phyloP scores from a whole-genome alignment of 2,888 invertebrate species.

The Drosophila lacicola region DNA sequence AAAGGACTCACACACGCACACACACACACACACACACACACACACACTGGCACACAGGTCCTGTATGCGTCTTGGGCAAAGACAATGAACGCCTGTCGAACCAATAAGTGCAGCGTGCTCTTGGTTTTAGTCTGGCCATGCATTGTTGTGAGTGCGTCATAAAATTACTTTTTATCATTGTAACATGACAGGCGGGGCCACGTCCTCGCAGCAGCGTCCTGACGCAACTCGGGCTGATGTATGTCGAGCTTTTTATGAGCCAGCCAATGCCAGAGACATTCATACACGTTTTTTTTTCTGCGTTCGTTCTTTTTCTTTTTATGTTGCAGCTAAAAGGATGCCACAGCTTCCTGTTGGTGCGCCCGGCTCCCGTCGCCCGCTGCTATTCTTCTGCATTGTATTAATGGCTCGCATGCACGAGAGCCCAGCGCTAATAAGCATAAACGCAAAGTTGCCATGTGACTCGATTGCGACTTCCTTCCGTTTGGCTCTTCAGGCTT shows the following conservation, averaged over 20 bases:
- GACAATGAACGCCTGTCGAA: conserved; percentile 66
- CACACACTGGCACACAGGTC: conserved; percentile 3
- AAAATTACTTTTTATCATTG: conserved; percentile 83
- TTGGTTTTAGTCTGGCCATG: conserved; percentile 27
- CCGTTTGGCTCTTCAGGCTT: conserved; percentile 13
- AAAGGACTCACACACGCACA: conserved; percentile 42
- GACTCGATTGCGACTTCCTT: conserved; percentile 61
- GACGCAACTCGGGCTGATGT: conserved; percentile 41
- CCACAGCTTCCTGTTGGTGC: conserved; percentile 13
- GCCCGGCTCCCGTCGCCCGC: background rate
- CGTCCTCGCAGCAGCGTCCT: conserved; percentile 10
- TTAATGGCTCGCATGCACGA: conserved; percentile 74
- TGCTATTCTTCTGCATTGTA: conserved; percentile 58
- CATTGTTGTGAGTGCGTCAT: conserved; percentile 75
- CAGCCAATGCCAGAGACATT: conserved; percentile 66
- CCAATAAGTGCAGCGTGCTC: conserved; percentile 61
- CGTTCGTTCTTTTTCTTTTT: conserved; percentile 29
- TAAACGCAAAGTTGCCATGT: conserved; percentile 71
- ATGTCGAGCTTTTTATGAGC: conserved; percentile 70
- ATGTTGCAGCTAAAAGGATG: conserved; percentile 76
- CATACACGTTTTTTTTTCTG: conserved; percentile 61
- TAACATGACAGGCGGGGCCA: conserved; percentile 67
- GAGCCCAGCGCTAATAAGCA: conserved; percentile 71
- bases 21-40: conserved; percentile 9
- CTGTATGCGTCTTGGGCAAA: conserved; percentile 53